Percentiles rank a stretch among this genome's conserved stretches.
These are phyloP conservation scores for Gobio gobio DNA, from an alignment of 2,113 vertebrate genomes.

Conservation along the genomic window DNA sequence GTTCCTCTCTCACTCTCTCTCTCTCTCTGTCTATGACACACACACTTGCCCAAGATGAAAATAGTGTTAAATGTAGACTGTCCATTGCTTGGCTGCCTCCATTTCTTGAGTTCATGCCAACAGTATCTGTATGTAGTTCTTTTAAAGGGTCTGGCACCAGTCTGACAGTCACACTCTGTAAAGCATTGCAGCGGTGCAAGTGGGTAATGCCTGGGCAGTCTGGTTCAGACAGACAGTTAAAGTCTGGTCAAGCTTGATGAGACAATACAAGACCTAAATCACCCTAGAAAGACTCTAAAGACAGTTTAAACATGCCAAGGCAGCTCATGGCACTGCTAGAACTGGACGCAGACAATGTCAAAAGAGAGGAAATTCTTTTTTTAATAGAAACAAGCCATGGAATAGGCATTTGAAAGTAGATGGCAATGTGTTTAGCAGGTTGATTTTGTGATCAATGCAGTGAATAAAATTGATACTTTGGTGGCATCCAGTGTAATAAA, in stretches of 20 bases:
- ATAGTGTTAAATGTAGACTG: conserved; percentile 15
- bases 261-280: conserved; percentile 16
- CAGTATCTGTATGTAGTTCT: conserved; percentile 16
- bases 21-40: not conserved
- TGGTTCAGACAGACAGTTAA: conserved; percentile 22
- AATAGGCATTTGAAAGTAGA: not conserved
- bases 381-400: not conserved
- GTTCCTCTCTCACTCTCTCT: conserved; percentile 10
- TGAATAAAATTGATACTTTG: not conserved
- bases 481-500: not conserved
- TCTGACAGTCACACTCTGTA: conserved; percentile 8
- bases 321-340: not conserved
- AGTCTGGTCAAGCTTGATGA: conserved; percentile 11
- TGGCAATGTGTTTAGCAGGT: not conserved
- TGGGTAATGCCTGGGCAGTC: not conserved
- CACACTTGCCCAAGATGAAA: not conserved
- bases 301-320: not conserved
- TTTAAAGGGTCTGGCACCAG: conserved; percentile 4
- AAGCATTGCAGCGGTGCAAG: not conserved
- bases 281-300: not conserved
- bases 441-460: not conserved
- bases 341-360: not conserved
- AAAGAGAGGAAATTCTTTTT: not conserved
- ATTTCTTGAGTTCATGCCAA: conserved; percentile 5
- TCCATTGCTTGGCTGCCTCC: conserved; percentile 29